Evolutionary conservation across 2,113 vertebrate species (phyloP), one percentile per base, ranked within the genome.

Genomic region (Takifugu flavidus): DNA sequence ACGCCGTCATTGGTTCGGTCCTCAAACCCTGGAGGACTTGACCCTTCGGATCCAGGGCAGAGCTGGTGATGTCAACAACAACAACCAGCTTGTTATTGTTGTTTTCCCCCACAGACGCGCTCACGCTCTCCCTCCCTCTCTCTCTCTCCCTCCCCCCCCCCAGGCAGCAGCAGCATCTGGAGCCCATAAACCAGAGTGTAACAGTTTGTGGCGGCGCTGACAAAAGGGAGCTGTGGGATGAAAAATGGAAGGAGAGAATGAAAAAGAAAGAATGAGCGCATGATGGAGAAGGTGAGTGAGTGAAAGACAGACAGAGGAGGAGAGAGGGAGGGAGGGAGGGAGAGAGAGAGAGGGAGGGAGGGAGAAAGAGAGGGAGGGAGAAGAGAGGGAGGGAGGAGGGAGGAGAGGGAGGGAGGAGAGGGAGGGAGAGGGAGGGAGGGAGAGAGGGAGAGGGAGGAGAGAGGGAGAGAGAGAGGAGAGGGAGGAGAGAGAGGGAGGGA

Each of bases 341-440:
- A 84, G 45, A 75, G 63, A 72, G 84, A 85, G 65, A 60, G 77
- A 82, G 86, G 86, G 49, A 77, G 85, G 62, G 64, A 77, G 76
- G 65, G 77, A 6, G 13, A 8, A 2, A 8, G 20, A 20, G 20
- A 20, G 20, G n/a, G n/a, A n/a, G n/a, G n/a, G n/a, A n/a, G n/a
- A n/a, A n/a, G n/a, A n/a, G n/a, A n/a, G n/a, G n/a, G 20, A 20
- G 20, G 20, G 20, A 20, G 20, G 20, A 20, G 20, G 1, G 20
- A 20, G 20, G 20, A 20, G 20, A 20, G n/a, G n/a, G n/a, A n/a
- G n/a, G n/a, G n/a, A n/a, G n/a, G n/a, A n/a, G n/a, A n/a, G n/a
- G n/a, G n/a, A n/a, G n/a, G n/a, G n/a, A n/a, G n/a, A n/a, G n/a
- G n/a, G n/a, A n/a, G n/a, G n/a, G n/a, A n/a, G n/a, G n/a, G n/a